These are phyloP conservation scores for Triplophysa bombifrons DNA, from an alignment of 2,797 vertebrate species.

Conservation along the genomic window DNA sequence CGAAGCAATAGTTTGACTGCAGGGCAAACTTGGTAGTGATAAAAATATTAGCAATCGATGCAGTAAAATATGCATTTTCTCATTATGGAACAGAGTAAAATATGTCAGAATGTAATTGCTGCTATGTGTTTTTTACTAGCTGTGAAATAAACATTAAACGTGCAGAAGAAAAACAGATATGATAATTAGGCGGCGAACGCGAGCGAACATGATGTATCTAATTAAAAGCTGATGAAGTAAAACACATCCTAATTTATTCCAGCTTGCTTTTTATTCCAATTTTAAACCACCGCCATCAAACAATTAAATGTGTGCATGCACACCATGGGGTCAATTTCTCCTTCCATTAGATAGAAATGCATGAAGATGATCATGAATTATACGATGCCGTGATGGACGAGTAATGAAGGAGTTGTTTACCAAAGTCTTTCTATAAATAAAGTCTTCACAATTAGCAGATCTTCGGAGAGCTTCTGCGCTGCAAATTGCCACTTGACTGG, in stretches of 20 bases:
- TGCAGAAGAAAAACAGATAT: constrained; percentile 14
- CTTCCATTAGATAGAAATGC: constrained; percentile 8
- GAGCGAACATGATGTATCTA: constrained; percentile 65
- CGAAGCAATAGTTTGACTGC: too few relatives aligned
- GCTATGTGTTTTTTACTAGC: background rate
- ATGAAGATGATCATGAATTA: constrained; percentile 27
- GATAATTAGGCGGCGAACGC: constrained; percentile 48
- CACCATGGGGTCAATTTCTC: constrained; percentile 19
- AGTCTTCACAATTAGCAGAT: background rate
- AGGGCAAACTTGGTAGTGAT: background rate
- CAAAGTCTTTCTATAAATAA: constrained; percentile 18
- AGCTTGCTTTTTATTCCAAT: constrained; percentile 40
- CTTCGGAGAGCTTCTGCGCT: background rate
- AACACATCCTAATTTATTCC: constrained; percentile 55
- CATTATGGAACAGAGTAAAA: background rate
- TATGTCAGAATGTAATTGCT: background rate
- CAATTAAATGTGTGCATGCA: constrained; percentile 33
- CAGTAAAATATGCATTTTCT: background rate
- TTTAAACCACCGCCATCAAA: constrained; percentile 32
- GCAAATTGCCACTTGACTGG: constrained; percentile 9
- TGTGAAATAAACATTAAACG: constrained; percentile 23
- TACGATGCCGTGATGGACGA: background rate
- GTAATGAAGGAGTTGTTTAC: constrained; percentile 35
- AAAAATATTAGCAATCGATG: background rate
- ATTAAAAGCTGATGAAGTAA: constrained; percentile 59